A percentile compares a stretch with the other conserved stretches of the same genome.
Evolutionary conservation across 2,113 vertebrate genomes (phyloP).

Genomic region (Menidia beryllina): DNA sequence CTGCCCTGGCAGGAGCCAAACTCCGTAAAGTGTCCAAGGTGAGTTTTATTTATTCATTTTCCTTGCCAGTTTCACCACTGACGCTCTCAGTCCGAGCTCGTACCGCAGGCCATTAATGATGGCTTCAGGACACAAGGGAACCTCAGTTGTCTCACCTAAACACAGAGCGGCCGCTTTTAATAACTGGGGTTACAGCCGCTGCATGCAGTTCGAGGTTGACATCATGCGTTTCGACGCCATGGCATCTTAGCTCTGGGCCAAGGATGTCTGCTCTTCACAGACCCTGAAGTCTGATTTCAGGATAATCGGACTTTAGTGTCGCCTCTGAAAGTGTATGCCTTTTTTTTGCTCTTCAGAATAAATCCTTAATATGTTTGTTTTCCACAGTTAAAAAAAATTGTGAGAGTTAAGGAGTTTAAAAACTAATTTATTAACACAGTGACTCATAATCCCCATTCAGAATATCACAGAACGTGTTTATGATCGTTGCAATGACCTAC

Average conservation of each 20-base stretch:
- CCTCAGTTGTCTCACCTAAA: not conserved
- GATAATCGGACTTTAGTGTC: not conserved
- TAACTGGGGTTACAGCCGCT: not conserved
- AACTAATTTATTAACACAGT: no score
- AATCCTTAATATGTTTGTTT: no score
- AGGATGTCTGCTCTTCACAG: no score
- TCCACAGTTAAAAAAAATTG: no score
- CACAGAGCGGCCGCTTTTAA: not conserved
- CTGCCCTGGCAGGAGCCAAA: conserved; percentile 89
- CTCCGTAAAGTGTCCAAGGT: conserved; percentile 90
- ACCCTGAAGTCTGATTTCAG: no score
- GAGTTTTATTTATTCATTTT: no score
- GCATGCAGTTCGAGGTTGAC: not conserved
- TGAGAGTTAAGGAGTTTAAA: no score
- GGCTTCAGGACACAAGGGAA: not conserved
- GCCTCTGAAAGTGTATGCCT: no score
- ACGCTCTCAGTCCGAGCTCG: not conserved
- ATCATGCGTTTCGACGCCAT: not conserved
- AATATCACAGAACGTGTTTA: no score
- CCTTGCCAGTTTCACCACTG: not conserved
- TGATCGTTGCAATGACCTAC: no score
- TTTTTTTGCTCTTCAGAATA: no score
- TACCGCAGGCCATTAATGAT: not conserved
- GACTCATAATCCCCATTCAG: no score
- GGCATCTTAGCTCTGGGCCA: not conserved